Conservation (phyloP, 2,113 vertebrate species). For the Dipodomys stephensi region DNA sequence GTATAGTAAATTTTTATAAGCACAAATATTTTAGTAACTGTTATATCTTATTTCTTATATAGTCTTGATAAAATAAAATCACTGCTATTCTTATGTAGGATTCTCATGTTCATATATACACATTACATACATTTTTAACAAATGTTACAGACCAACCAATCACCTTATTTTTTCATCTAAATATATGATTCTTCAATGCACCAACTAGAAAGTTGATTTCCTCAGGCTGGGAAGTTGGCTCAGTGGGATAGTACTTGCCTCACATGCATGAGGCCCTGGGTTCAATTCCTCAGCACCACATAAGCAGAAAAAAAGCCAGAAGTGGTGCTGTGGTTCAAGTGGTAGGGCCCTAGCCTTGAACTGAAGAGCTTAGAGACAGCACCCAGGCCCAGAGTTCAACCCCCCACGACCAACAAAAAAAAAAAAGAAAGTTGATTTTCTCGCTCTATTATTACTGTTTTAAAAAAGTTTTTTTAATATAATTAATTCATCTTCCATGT, state of each 20-base stretch:
- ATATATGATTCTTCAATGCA: background rate
- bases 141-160: constrained; percentile 28
- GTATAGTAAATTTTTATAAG: constrained; percentile 38
- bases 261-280: too few relatives aligned
- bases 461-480: constrained; percentile 36
- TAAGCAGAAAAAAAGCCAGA: too few relatives aligned
- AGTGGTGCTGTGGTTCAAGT: too few relatives aligned
- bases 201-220: constrained; percentile 34
- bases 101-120: constrained; percentile 12
- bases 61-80: constrained; percentile 40
- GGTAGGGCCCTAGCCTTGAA: too few relatives aligned
- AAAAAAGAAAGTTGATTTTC: background rate
- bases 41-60: constrained; percentile 38
- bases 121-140: constrained; percentile 51
- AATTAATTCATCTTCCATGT: constrained; percentile 18
- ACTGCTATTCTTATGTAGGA: background rate
- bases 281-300: too few relatives aligned
- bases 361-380: too few relatives aligned
- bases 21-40: constrained; percentile 43
- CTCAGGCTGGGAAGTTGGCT: background rate
- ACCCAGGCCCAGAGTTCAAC: too few relatives aligned
- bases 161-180: constrained; percentile 24
- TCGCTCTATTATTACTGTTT: constrained; percentile 6
- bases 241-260: too few relatives aligned
- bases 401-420: too few relatives aligned